phyloP scores from a whole-genome alignment of 2,797 vertebrate species.

The Melanotaenia nigrans region DNA sequence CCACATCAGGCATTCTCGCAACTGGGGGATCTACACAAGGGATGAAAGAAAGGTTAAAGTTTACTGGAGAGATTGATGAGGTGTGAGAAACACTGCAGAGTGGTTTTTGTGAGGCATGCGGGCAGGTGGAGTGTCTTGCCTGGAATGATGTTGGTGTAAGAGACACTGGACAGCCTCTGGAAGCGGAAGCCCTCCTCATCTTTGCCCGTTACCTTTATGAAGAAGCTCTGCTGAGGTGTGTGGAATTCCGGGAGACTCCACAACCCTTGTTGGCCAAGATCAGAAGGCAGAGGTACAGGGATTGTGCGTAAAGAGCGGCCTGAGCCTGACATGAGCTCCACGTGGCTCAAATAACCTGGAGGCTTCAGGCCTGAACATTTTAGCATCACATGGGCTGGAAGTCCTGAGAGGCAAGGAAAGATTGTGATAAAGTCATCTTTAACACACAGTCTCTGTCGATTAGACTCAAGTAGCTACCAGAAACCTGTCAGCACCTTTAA shows the following conservation, averaged over 20 bases:
- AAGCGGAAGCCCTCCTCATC: constrained; percentile 87
- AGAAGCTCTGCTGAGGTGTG: constrained; percentile 89
- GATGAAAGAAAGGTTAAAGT: constrained; percentile 58
- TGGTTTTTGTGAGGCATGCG: constrained; percentile 23
- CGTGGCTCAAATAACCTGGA: constrained; percentile 84
- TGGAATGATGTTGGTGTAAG: constrained; percentile 89
- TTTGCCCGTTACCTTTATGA: constrained; percentile 89
- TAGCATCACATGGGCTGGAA: constrained; percentile 88
- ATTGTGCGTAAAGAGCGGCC: constrained; percentile 85
- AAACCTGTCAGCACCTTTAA: constrained; percentile 85
- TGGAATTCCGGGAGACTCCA: constrained; percentile 88
- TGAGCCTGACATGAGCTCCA: constrained; percentile 89
- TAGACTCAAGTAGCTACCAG: constrained; percentile 8
- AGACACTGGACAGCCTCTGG: constrained; percentile 92
- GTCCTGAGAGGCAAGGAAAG: constrained; percentile 78
- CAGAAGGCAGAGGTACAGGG: constrained; percentile 76
- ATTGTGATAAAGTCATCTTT: constrained; percentile 18
- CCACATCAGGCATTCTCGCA: constrained; percentile 87
- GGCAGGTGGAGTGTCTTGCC: constrained; percentile 72
- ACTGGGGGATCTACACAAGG: constrained; percentile 80
- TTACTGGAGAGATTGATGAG: constrained; percentile 63
- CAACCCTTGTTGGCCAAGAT: constrained; percentile 81
- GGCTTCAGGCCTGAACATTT: constrained; percentile 88
- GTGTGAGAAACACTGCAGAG: constrained; percentile 48
- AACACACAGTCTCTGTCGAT: constrained; percentile 12